Evolutionary conservation across 2,797 vertebrate species (phyloP), one percentile per base, ranked within the genome.

Genomic region (Tarsius wallacei): DNA sequence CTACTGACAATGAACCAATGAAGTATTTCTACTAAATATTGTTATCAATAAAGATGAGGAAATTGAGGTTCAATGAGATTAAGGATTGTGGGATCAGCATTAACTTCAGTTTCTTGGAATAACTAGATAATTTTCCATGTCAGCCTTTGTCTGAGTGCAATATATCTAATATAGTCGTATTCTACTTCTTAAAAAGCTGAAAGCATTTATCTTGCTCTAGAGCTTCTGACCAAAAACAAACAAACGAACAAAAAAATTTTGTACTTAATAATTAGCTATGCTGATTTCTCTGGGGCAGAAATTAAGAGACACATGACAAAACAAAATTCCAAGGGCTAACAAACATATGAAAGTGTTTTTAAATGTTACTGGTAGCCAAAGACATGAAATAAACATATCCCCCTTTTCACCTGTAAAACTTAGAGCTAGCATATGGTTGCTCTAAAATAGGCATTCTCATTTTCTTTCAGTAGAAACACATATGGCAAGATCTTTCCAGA

Each of bases 401-500:
- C 5, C 16, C 51, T 55, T 89, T 76, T 33, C 15, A 76, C 61
- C 28, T 81, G 14, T 31, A 0, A 49, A 74, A 85, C 77, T 55
- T 71, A 63, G 86, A 87, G 16, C 17, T 90, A 13, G 42, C 42
- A 63, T 64, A 24, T 57, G 31, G 5, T n/a, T 88, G 49, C 73
- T 47, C 11, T 42, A 21, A 53, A 31, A 49, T 57, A 26, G 28
- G 4, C 59, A 83, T 28, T 36, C 16, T 63, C 64, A 74, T n/a
- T 53, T 61, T 90, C 28, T 59, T 28, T 84, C 59, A 4, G 21
- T 28, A 93, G 42, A 49, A 93, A 51, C 5, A 68, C 51, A 84
- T 90, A 90, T 7, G 21, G n/a, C 19, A 90, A 83, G 80, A 51
- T 95, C 42, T 78, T 93, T 49, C 64, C n/a, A 71, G 71, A 74